These are phyloP conservation scores for Oreortyx pictus DNA, from an alignment of 2,797 vertebrate species.

Conservation along the genomic window DNA sequence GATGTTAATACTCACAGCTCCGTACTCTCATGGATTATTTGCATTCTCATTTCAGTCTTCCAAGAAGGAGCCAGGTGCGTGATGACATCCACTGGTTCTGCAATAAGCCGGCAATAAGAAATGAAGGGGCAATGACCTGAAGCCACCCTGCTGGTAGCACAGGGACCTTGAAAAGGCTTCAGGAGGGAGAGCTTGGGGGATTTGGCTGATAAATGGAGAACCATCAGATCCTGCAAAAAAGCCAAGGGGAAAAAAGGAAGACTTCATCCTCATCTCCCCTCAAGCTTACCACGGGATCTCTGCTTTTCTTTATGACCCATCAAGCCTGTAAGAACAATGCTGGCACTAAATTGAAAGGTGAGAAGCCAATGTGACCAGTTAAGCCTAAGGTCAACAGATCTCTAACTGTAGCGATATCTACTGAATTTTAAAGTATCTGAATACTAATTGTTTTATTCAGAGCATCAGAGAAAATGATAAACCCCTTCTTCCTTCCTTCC, in stretches of 20 bases:
- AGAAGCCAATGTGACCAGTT: background rate
- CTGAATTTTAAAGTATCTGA: background rate
- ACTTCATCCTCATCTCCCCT: background rate
- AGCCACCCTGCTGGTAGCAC: background rate
- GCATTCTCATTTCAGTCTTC: background rate
- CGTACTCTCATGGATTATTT: background rate
- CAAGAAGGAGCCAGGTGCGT: background rate
- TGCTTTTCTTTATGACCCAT: background rate
- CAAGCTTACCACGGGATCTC: background rate
- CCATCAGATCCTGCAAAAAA: background rate
- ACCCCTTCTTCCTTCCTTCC: background rate
- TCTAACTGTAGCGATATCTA: background rate
- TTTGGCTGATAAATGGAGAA: background rate
- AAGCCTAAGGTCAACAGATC: background rate
- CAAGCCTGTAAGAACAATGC: background rate
- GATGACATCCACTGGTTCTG: background rate
- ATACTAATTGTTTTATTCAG: background rate
- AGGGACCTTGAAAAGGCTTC: background rate
- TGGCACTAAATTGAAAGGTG: background rate
- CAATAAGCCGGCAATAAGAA: background rate
- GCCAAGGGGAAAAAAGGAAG: background rate
- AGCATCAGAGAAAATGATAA: background rate
- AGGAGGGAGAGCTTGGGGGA: background rate
- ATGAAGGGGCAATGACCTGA: background rate
- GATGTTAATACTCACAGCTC: background rate